Base-by-base conservation (phyloP, 2,888 invertebrate genomes). In the Amaurobius ferox region DNA sequence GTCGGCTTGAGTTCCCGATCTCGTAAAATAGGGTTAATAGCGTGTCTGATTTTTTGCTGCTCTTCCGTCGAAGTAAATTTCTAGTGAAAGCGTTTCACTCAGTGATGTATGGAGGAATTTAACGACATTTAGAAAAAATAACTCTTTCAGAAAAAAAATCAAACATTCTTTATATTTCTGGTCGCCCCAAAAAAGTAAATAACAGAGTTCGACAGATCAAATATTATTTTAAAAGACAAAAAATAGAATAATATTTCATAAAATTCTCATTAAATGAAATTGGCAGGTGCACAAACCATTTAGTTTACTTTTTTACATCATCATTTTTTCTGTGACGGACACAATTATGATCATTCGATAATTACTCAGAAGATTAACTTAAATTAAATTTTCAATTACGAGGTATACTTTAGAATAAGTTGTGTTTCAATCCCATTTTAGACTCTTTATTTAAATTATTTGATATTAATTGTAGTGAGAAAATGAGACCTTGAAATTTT, bases 21-120 rank as follows among this genome's bases (percentile, higher is more conserved):
- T 74, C 74, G 68, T 74, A 74, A 80, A 74, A 23, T 55, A 74
- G 40, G 73, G 74, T 74, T 80, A 80, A 80, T 80, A 80, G 73
- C 29, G 19, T 55, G 55, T 55, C 55, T 55, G 23, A 19, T 6
- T 55, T 55, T 55, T 55, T 55, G 5, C 23, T 55, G 23, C 23
- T 55, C 19, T 55, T 55, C 23, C 11, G 23, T 23, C 23, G 3
- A 19, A 55, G 55, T 55, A 11, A 6, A 55, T 23, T 55, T 55
- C 7, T 55, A 23, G 44, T 16, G 44, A 55, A 55, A 23, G 55
- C 55, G 23, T 55, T 55, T 55, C 23, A 55, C 23, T 3, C 13
- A 23, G 16, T 55, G 55, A 55, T 55, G 55, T 23, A 55, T 55
- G 23, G 55, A 23, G 23, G 23, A 55, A 16, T 55, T 55, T 55